Conservation (phyloP, 2,797 vertebrate genomes). For the Lacerta bilineata region DNA sequence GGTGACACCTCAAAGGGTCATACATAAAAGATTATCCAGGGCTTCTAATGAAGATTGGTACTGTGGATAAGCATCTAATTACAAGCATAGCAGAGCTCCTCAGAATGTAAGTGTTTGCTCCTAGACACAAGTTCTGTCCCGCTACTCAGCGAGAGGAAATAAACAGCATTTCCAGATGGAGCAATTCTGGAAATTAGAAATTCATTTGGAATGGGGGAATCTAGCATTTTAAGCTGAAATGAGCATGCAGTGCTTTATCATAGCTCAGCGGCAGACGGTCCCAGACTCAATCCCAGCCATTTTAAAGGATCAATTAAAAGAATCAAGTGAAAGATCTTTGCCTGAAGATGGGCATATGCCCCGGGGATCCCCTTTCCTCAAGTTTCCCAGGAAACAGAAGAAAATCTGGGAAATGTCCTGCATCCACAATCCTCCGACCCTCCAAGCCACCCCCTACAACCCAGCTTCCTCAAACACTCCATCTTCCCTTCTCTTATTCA, state of each 20-base stretch:
- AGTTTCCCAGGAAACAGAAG: no score
- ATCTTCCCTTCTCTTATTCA: not conserved
- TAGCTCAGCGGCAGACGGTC: not conserved
- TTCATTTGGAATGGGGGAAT: not conserved
- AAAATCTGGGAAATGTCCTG: not conserved
- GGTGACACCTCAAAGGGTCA: not conserved
- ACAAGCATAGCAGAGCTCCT: conserved; percentile 14
- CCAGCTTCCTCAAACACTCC: no score
- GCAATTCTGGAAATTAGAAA: not conserved
- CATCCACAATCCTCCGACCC: not conserved
- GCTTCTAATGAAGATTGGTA: not conserved
- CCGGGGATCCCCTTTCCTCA: no score
- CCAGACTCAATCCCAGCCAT: no score
- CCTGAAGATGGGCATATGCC: not conserved
- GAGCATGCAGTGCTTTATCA: not conserved
- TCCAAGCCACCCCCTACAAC: not conserved
- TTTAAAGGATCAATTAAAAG: not conserved
- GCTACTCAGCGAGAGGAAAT: not conserved
- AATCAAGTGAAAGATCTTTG: not conserved
- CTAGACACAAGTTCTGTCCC: not conserved
- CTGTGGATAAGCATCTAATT: conserved; percentile 32
- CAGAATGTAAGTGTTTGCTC: not conserved
- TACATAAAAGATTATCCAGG: conserved; percentile 9
- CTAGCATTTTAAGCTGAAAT: conserved; percentile 10
- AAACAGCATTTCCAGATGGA: not conserved